Evolutionary conservation across 2,888 invertebrate species (phyloP), one percentile per base, ranked within the genome.

Genomic region (Chaetogeoica ovagalla): DNA sequence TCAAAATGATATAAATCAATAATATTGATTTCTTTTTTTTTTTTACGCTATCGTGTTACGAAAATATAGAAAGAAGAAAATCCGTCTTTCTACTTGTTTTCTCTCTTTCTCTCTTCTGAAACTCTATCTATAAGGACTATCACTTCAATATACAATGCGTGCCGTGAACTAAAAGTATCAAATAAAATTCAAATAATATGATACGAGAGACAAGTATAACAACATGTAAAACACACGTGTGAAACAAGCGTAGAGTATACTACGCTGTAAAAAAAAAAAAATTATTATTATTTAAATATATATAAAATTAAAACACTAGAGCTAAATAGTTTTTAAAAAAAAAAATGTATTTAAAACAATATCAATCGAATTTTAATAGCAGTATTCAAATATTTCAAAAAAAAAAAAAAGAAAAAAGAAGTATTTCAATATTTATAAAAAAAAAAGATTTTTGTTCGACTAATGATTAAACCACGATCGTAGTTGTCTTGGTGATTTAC

Each of bases 151-250:
- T 48, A n/a, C n/a, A 68, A 43, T 52, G 19, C 23, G 60, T 43
- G 17, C 23, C 43, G 23, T 4, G 21, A 72, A 43, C 43, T 43
- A 60, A 72, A 48, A 72, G 60, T 72, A 72, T 60, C 72, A 72
- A 60, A 60, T 72, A 0, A n/a, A n/a, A 9, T 21, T 60, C 19
- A 19, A 21, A 43, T 21, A 6, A 68, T 68, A 68, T 8, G 60
- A 72, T 9, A 72, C 21, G 23, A 23, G 23, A 72, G 43, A 43
- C 60, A 19, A 43, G 2, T n/a, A n/a, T 39, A 55, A 19, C 6
- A 19, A 55, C 19, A 43, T 19, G 23, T 59, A 71, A 71, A 71
- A 57, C 19, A 68, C 21, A 70, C 37, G 21, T 37, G 15, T 43
- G 60, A 23, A 17, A 60, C 17, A 17, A 7, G 19, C 23, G 17